A percentile compares a stretch with the other conserved stretches of the same genome.
Evolutionary conservation across 2,113 vertebrate species (phyloP).

Genomic region (Sceloporus undulatus): DNA sequence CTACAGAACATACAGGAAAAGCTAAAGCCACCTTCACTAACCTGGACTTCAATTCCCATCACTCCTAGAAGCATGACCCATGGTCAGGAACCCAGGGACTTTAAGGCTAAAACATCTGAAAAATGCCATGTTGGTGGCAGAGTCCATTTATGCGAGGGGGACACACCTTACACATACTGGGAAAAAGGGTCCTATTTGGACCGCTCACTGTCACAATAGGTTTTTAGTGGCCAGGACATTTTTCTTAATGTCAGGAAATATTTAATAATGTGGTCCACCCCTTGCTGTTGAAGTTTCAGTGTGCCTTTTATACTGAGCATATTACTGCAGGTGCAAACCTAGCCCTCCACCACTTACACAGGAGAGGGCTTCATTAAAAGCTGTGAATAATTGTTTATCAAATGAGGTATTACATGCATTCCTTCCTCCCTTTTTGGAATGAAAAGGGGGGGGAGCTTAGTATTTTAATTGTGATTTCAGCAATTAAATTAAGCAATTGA

Average conservation of each 20-base stretch:
- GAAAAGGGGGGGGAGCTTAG: background rate
- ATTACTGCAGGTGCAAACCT: background rate
- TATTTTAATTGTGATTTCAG: background rate
- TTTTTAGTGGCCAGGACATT: background rate
- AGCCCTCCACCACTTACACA: background rate
- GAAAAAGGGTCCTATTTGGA: background rate
- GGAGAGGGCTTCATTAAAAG: background rate
- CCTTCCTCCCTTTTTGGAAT: background rate
- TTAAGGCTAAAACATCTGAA: too few species aligned
- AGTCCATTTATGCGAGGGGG: too few species aligned
- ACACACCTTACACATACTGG: too few species aligned
- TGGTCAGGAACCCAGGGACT: too few species aligned
- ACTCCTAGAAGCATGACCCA: too few species aligned
- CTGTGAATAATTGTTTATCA: background rate
- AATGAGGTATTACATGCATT: background rate
- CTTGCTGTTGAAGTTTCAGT: background rate
- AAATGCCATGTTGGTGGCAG: background rate
- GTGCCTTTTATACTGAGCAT: background rate
- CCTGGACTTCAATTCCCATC: too few species aligned
- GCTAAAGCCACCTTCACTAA: too few species aligned
- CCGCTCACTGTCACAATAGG: background rate
- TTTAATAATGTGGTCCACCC: background rate
- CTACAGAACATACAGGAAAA: too few species aligned
- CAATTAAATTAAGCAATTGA: background rate
- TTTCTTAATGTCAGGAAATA: background rate